These are phyloP conservation scores for Apodemia duryi DNA, from an alignment of 2,888 invertebrate species.

Conservation along the genomic window DNA sequence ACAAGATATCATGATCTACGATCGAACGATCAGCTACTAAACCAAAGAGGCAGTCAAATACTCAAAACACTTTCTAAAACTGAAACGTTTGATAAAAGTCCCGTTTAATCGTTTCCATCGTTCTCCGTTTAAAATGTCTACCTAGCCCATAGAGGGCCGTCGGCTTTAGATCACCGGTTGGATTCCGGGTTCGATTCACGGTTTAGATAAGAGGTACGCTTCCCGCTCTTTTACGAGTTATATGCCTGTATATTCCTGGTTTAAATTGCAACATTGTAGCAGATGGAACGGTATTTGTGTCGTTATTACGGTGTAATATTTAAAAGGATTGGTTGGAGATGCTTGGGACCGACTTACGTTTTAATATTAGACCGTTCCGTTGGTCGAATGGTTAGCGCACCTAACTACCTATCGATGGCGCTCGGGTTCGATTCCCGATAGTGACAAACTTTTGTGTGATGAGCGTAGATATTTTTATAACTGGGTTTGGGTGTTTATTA, in stretches of 20 bases:
- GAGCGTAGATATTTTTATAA: too few species aligned
- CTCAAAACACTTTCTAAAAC: constrained; percentile 9
- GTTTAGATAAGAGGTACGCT: constrained; percentile 21
- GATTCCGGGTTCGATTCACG: constrained; percentile 32
- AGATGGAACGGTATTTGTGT: constrained; percentile 5
- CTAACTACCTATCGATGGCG: too few species aligned
- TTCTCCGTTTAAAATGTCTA: constrained; percentile 23
- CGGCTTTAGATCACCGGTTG: constrained; percentile 21
- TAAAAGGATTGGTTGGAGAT: background rate
- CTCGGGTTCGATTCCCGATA: too few species aligned
- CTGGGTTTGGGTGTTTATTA: too few species aligned
- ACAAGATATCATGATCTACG: too few species aligned
- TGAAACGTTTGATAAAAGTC: constrained; percentile 16
- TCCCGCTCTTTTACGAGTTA: constrained; percentile 21
- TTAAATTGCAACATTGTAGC: constrained; percentile 12
- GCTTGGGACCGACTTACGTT: too few species aligned
- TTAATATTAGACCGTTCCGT: too few species aligned
- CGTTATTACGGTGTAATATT: background rate
- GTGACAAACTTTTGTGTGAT: too few species aligned
- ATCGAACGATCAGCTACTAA: too few species aligned
- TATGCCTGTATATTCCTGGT: constrained; percentile 18
- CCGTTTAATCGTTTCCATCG: constrained; percentile 19
- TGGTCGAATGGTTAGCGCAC: too few species aligned
- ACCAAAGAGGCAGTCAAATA: background rate
- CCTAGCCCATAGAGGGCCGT: constrained; percentile 21